These are phyloP conservation scores for Corynorhinus townsendii DNA, from an alignment of 2,113 vertebrate species.

Conservation along the genomic window DNA sequence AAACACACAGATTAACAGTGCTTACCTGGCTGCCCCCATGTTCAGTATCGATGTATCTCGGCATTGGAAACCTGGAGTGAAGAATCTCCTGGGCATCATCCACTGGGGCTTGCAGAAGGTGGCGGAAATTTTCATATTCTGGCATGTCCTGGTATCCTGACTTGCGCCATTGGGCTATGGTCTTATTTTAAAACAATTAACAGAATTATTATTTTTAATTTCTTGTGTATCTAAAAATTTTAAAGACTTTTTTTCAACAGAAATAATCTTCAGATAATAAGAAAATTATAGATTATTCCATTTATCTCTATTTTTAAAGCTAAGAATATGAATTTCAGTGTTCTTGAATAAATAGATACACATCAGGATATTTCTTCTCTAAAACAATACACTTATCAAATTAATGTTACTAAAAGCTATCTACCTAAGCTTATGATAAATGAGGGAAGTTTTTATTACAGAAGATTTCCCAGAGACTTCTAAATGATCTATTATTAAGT, in stretches of 20 bases:
- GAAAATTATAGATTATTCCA: constrained; percentile 12
- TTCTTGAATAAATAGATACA: neutral
- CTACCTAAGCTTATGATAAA: constrained; percentile 1
- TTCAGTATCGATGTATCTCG: constrained; percentile 96
- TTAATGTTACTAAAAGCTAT: neutral
- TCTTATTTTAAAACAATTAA: constrained; percentile 79
- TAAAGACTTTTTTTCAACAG: neutral
- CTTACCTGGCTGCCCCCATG: constrained; percentile 97
- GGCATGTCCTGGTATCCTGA: constrained; percentile 96
- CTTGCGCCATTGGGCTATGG: constrained; percentile 96
- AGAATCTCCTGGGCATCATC: constrained; percentile 98
- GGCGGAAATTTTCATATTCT: constrained; percentile 95
- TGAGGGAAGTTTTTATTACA: neutral
- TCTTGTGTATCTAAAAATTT: neutral
- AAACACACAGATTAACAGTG: neutral
- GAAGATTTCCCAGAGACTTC: neutral
- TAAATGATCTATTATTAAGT: neutral
- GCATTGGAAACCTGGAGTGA: constrained; percentile 96
- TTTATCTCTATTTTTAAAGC: constrained; percentile 13
- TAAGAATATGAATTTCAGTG: neutral
- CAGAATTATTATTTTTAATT: constrained; percentile 24
- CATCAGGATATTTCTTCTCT: constrained; percentile 17
- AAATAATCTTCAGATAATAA: constrained; percentile 1
- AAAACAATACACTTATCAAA: neutral
- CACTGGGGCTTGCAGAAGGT: constrained; percentile 94